phyloP scores from a whole-genome alignment of 2,888 invertebrate species.

The Resseliella maxima region DNA sequence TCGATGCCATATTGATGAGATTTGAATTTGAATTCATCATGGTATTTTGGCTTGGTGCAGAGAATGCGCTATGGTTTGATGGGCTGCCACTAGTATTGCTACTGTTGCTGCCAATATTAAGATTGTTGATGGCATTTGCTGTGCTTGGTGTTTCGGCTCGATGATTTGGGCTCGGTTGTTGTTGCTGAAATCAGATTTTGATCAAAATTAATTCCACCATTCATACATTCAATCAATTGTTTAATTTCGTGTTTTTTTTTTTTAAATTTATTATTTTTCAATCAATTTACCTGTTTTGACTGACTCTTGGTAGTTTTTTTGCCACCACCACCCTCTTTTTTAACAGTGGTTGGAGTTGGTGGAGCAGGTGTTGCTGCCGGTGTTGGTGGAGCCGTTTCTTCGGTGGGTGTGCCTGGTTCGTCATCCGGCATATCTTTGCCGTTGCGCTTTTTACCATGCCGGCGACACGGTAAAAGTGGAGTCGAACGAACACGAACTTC shows the following conservation, averaged over 20 bases:
- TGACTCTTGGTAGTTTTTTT: slow-evolving; percentile 56
- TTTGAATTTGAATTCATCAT: slow-evolving; percentile 69
- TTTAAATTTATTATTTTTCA: not conserved
- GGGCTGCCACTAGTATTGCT: slow-evolving; percentile 61
- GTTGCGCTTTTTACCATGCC: slow-evolving; percentile 82
- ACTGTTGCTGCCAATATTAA: slow-evolving; percentile 68
- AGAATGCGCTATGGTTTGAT: slow-evolving; percentile 67
- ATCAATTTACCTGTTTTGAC: slow-evolving; percentile 5
- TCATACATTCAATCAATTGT: not conserved
- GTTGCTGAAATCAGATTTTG: no score
- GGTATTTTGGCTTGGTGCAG: slow-evolving; percentile 67
- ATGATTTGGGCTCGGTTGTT: slow-evolving; percentile 61
- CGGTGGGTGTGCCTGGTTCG: not conserved
- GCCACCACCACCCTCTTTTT: slow-evolving; percentile 56
- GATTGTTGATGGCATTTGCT: slow-evolving; percentile 71
- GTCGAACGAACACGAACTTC: slow-evolving; percentile 87
- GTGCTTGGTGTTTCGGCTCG: slow-evolving; percentile 68
- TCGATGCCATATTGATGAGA: slow-evolving; percentile 78
- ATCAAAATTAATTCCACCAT: not conserved
- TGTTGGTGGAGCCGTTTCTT: slow-evolving; percentile 60
- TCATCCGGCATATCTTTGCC: slow-evolving; percentile 73
- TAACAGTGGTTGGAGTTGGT: slow-evolving; percentile 58
- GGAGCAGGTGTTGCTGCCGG: slow-evolving; percentile 60
- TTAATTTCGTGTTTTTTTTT: not conserved
- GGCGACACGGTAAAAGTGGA: slow-evolving; percentile 84